Conservation (phyloP, 2,888 invertebrate species). For the Eupeodes luniger region DNA sequence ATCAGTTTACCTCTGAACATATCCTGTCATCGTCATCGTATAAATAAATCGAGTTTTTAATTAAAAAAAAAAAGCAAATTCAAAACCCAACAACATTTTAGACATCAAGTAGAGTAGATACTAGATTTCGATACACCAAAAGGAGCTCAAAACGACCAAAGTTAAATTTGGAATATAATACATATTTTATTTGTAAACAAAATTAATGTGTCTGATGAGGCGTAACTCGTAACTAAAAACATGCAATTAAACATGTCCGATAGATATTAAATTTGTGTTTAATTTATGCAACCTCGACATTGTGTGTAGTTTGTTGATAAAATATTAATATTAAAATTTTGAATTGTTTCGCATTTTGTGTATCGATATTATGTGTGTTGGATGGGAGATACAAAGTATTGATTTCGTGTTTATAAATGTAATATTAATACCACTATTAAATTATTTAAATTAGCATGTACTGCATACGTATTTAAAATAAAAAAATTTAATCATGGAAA, state of each 20-base stretch:
- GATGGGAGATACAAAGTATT: too few species aligned
- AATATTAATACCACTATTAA: too few species aligned
- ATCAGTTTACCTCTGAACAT: slow-evolving; percentile 15
- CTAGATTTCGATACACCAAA: neutral
- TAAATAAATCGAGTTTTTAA: slow-evolving; percentile 22
- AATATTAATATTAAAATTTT: too few species aligned
- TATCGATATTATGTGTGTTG: too few species aligned
- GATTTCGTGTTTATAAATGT: too few species aligned
- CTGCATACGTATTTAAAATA: too few species aligned
- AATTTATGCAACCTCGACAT: too few species aligned
- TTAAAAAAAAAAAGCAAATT: neutral
- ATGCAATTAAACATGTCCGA: neutral
- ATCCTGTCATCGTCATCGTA: neutral
- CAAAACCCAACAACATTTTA: neutral
- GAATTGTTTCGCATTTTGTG: too few species aligned
- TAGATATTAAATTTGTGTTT: neutral
- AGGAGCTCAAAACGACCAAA: neutral
- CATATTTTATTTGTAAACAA: neutral
- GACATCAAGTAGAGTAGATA: neutral
- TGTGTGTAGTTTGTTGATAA: too few species aligned
- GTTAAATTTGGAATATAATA: neutral
- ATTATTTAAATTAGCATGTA: too few species aligned
- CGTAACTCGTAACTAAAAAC: neutral
- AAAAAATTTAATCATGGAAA: too few species aligned
- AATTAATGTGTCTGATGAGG: neutral